Evolutionary conservation across 2,113 vertebrate genomes (phyloP), one percentile per base, ranked within the genome.

Genomic region (Cichladusa arquata): DNA sequence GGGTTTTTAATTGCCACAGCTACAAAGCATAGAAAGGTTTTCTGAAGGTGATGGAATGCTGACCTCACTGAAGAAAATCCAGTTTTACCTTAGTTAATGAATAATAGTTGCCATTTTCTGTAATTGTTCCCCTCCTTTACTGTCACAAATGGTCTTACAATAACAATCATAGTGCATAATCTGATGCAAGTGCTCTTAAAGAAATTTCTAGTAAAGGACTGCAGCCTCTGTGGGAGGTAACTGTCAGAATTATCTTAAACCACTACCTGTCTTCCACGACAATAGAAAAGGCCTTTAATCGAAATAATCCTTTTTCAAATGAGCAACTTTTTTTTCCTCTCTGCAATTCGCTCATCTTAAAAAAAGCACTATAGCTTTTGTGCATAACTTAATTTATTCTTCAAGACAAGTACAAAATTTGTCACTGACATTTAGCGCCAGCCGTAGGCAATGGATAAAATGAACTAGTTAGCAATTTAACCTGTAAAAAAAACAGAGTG

Each of bases 391-490:
- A 98, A 98, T 98, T 98, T 98, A 98, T 98, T 98, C 97, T 98
- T 98, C 98, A 98, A 98, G 98, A 98, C 98, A 98, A 98, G 98
- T 97, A 98, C 97, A 98, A 98, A 98, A 98, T 98, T 98, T 98
- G 98, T 99, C 98, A 98, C 98, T 99, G 99, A 99, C 99, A 99
- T 99, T 99, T 99, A 99, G 98, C 97, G 97, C 98, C 98, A 98
- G 98, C 98, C 98, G 93, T 98, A 98, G 98, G 99, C 98, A 98
- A 99, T 98, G 98, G 98, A 98, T 98, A 98, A 98, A 98, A 98
- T 98, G 98, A 98, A 98, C 98, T 98, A 98, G 98, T 99, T 99
- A 98, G 98, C 98, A 98, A 98, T 99, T 98, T 99, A 98, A 98
- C 98, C 98, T 98, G 97, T 96, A 84, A 95, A 97, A 97, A 98